These are phyloP conservation scores for Pagrus major DNA, from an alignment of 2,113 vertebrate species.

Conservation along the genomic window DNA sequence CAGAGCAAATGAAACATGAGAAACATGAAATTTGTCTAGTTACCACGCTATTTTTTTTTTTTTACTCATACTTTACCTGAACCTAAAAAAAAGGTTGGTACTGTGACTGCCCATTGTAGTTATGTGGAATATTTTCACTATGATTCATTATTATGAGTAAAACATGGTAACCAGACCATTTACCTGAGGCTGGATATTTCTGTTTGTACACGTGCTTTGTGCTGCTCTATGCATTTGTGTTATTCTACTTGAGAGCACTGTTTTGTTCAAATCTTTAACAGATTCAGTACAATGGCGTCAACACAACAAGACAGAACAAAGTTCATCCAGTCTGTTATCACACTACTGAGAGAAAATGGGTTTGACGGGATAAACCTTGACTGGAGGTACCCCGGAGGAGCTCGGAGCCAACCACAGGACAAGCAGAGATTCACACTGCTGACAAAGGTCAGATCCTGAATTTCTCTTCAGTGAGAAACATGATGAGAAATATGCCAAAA, in stretches of 20 bases:
- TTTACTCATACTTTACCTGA: slow-evolving; percentile 21
- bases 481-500: too few relatives aligned
- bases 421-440: slow-evolving; percentile 81
- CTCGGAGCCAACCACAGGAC: slow-evolving; percentile 79
- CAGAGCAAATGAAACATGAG: too few relatives aligned
- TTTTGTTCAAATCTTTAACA: slow-evolving; percentile 16
- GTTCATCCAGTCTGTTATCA: slow-evolving; percentile 81
- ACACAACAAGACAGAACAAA: slow-evolving; percentile 46
- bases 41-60: too few relatives aligned
- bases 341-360: slow-evolving; percentile 68
- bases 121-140: background rate
- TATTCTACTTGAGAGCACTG: background rate
- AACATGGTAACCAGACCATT: background rate
- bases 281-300: slow-evolving; percentile 70
- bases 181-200: background rate
- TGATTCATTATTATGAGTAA: too few relatives aligned
- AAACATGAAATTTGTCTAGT: too few relatives aligned
- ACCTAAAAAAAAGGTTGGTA: background rate
- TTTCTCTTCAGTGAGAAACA: background rate
- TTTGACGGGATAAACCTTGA: slow-evolving; percentile 86
- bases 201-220: too few relatives aligned
- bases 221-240: background rate
- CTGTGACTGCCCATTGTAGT: background rate
- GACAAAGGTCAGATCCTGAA: slow-evolving; percentile 73
- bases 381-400: slow-evolving; percentile 79